Base-by-base conservation (phyloP, 1,140 invertebrate species). In the Oncopodura yosiiana region DNA sequence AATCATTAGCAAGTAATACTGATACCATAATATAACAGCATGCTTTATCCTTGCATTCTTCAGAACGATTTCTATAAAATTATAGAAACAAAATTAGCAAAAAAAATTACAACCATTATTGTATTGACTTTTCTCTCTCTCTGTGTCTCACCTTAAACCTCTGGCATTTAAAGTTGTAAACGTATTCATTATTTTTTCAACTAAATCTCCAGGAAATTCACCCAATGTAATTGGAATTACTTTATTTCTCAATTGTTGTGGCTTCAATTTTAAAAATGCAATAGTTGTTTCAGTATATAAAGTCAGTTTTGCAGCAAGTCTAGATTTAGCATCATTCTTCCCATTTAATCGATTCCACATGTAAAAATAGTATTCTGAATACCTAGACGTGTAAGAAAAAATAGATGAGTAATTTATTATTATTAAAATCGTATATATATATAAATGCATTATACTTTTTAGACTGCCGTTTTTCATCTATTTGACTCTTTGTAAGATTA, bases 1-100 rank as follows among this genome's bases (percentile, higher is more conserved):
- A 57, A n/a, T 63, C 44, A 32, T 60, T 60, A 21, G 62, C 55
- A 4, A 63, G 38, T n/a, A 63, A 37, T 16, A 63, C 56, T 3
- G 58, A 30, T 0, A 63, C 62, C 48, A 63, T 55, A n/a, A 63
- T 58, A 37, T 63, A 63, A 38, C 62, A 60, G 34, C 51, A 58
- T 0, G 48, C 41, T 36, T 64, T 64, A 29, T 64, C 58, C 42
- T 46, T 58, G 21, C 38, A 14, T 3, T 32, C 48, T n/a, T 61
- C 58, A 3, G 62, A 50, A 3, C 59, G 59, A 37, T 49, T 38
- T 37, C 60, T 61, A 39, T 1, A 56, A 46, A 24, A 39, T 14
- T 6, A 43, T 9, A 18, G 23, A 39, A 41, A 41, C 23, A 19
- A 27, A n/a, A 26, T 39, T 23, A 41, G 16, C 8, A 49, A 37